Percentiles rank a stretch among this genome's conserved stretches.
Evolutionary conservation across 1,140 invertebrate genomes (phyloP).

Genomic region (Cheumatopsyche charites): DNA sequence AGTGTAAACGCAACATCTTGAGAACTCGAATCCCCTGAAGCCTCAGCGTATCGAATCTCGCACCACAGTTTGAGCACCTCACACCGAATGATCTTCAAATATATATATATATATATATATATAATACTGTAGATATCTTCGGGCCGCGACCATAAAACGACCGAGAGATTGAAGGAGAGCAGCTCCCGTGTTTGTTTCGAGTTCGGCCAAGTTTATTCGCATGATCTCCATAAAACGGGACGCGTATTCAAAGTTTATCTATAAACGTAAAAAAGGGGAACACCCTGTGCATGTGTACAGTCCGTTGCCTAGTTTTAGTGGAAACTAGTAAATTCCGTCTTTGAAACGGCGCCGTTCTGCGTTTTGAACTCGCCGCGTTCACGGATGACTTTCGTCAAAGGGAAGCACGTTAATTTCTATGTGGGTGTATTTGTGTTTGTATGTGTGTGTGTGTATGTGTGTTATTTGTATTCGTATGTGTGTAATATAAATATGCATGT

Average conservation of each 20-base stretch:
- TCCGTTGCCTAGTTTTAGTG: slow-evolving; percentile 3
- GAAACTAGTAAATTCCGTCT: neutral
- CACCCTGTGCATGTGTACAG: neutral
- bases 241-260: slow-evolving; percentile 32
- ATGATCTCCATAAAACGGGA: slow-evolving; percentile 43
- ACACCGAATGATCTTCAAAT: neutral
- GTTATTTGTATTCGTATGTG: neutral
- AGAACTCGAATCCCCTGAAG: too few relatives aligned
- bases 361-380: neutral
- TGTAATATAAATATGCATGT: neutral
- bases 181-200: slow-evolving; percentile 36
- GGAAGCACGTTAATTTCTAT: neutral
- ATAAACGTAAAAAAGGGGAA: slow-evolving; percentile 26
- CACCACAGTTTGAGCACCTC: too few relatives aligned
- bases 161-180: slow-evolving; percentile 34
- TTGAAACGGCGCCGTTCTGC: neutral
- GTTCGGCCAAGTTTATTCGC: slow-evolving; percentile 44
- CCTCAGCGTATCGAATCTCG: too few relatives aligned
- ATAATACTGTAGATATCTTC: neutral
- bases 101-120: neutral
- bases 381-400: slow-evolving; percentile 3
- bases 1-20: too few relatives aligned
- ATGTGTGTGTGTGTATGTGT: neutral
- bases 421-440: neutral
- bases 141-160: slow-evolving; percentile 40